A percentile compares a stretch with the other conserved stretches of the same genome.
These are phyloP conservation scores for Jaculus jaculus DNA, from an alignment of 2,113 vertebrate species.

Conservation along the genomic window DNA sequence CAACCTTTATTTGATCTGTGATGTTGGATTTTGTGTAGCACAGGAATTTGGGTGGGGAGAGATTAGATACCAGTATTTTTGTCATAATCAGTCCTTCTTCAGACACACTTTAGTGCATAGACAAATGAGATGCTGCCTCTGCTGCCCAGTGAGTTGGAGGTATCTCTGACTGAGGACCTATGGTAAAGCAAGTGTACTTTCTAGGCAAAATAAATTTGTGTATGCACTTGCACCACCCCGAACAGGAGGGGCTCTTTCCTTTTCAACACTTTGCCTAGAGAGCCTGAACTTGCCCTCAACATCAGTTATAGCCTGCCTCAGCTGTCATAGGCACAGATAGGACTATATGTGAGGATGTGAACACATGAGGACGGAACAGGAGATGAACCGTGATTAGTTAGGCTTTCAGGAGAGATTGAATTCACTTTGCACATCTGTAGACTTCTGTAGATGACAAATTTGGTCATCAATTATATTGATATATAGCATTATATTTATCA, in stretches of 20 bases:
- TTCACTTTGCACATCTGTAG: not conserved
- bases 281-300: not conserved
- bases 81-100: conserved; percentile 22
- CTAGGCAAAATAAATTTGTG: too few species aligned
- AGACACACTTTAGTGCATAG: not conserved
- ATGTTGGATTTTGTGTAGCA: not conserved
- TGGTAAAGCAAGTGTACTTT: not conserved
- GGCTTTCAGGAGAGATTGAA: not conserved
- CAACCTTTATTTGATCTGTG: not conserved
- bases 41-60: not conserved
- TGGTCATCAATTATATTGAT: not conserved
- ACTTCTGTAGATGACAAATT: not conserved
- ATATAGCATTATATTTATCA: not conserved
- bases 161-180: not conserved
- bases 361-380: not conserved
- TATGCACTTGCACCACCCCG: not conserved
- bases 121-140: not conserved
- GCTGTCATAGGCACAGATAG: not conserved
- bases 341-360: not conserved
- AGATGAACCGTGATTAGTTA: not conserved
- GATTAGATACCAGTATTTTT: not conserved
- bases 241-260: not conserved
- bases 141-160: conserved; percentile 17
- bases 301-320: not conserved
- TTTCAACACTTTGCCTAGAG: not conserved